Conservation (phyloP, 2,113 vertebrate genomes). For the Phalacrocorax aristotelis region DNA sequence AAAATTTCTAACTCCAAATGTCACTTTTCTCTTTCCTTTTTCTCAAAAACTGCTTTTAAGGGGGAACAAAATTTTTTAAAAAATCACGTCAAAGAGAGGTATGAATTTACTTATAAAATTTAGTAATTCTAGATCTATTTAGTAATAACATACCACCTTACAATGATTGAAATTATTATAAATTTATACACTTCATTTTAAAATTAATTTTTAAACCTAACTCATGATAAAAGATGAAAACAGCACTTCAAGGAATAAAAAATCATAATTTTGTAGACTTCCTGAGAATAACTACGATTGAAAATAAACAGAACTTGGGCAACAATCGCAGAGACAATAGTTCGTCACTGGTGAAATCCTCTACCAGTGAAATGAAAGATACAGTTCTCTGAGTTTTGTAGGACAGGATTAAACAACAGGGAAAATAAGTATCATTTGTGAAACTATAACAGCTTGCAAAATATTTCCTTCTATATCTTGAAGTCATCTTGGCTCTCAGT, state of each 20-base stretch:
- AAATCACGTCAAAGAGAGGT: neutral
- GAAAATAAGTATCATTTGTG: neutral
- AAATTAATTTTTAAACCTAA: neutral
- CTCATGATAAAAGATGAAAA: neutral
- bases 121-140: neutral
- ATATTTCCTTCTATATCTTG: neutral
- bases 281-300: neutral
- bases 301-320: neutral
- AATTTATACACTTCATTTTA: neutral
- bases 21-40: neutral
- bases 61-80: neutral
- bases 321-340: neutral
- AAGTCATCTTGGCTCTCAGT: neutral
- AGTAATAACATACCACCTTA: neutral
- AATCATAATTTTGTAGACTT: neutral
- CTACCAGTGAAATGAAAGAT: neutral
- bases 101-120: neutral
- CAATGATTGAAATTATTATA: neutral
- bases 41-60: constrained; percentile 2
- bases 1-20: constrained; percentile 28
- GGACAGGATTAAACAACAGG: neutral
- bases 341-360: neutral
- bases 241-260: neutral
- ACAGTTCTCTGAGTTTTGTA: neutral
- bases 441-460: neutral